Conservation (phyloP, 2,113 vertebrate genomes). For the Phylloscopus trochilus region DNA sequence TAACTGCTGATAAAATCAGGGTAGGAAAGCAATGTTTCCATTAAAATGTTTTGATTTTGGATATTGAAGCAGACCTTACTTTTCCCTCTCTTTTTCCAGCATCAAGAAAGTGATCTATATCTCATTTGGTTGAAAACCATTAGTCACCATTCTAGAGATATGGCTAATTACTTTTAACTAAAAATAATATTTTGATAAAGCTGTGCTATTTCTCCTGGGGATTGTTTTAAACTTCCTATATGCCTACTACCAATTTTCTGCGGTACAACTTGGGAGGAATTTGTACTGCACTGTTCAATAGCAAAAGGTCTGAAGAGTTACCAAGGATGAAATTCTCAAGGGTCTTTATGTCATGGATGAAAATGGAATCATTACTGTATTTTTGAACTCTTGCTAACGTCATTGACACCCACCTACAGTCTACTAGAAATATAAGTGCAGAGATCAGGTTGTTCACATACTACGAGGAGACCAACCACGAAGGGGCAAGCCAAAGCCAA, state of each 20-base stretch:
- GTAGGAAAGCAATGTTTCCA: background rate
- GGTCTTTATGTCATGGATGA: constrained; percentile 53
- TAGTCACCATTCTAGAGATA: background rate
- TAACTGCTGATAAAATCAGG: background rate
- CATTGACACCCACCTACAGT: constrained; percentile 64
- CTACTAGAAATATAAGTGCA: constrained; percentile 61
- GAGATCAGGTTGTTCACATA: constrained; percentile 4
- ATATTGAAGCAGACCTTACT: background rate
- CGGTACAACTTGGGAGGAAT: background rate
- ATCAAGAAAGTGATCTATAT: background rate
- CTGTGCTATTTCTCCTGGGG: background rate
- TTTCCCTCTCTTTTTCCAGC: background rate
- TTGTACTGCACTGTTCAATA: background rate
- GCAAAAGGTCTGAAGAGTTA: constrained; percentile 31
- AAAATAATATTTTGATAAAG: background rate
- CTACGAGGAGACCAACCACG: constrained; percentile 4
- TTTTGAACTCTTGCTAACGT: constrained; percentile 67
- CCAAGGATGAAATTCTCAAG: constrained; percentile 44
- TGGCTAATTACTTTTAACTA: background rate
- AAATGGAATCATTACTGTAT: constrained; percentile 70
- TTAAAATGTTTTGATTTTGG: background rate
- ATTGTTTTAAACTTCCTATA: background rate
- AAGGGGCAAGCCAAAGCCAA: constrained; percentile 37
- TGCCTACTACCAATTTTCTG: background rate
- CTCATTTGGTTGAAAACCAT: background rate